Evolutionary conservation across 2,888 invertebrate genomes (phyloP), one percentile per base, ranked within the genome.

Genomic region (Aspidiotus destructor): DNA sequence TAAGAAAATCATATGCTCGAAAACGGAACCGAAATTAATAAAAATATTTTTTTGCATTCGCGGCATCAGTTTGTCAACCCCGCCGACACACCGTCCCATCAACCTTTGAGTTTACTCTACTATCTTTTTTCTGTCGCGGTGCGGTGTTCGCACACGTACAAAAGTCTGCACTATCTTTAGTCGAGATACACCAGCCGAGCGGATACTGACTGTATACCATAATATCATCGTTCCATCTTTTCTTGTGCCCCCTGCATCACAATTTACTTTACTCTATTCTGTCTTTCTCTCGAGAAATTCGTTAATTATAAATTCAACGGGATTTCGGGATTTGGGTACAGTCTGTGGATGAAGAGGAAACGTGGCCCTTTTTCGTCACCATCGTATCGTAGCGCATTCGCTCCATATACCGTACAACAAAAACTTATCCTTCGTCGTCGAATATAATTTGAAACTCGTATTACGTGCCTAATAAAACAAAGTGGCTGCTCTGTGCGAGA

Each of bases 381-480:
- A 28, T 28, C 28, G 28, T 5, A 28, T 28, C 28, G 28, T 5
- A 28, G 1, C 28, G 28, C 28, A 28, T 28, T 28, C 28, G 28
- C 28, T 28, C 28, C 5, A 28, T 28, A n/a, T n/a, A 63, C 63
- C 41, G 52, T n/a, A 40, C 44, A 40, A 62, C 28, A 41, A 54
- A 54, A 63, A 63, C 54, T 55, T 52, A 62, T 62, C 40, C 63
- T 28, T 28, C 28, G 28, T 28, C 28, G 28, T 48, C 48, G 48
- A 48, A 41, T 54, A 62, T 62, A 63, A 63, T 63, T 53, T 54
- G 53, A 63, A 63, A 53, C 28, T 63, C 63, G 63, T 63, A 63
- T 63, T 63, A 63, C 63, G 63, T 63, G 63, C 63, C 63, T 63
- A 63, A 62, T 62, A 62, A 62, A 54, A 54, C 63, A 63, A 63